Evolutionary conservation across 2,113 vertebrate genomes (phyloP).

Genomic region (Eubucco bourcierii): DNA sequence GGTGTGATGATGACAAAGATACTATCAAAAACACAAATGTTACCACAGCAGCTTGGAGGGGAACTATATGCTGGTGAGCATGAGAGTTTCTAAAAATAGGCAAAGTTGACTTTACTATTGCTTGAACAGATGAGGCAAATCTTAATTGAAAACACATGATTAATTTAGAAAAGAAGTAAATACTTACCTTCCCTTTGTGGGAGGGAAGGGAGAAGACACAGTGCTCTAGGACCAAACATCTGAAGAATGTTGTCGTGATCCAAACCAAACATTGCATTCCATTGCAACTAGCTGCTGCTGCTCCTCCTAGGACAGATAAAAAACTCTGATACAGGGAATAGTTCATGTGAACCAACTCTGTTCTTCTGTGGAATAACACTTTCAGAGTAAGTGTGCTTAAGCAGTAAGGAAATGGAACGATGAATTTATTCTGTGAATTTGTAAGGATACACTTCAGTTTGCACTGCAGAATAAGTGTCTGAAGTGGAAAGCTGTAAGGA

Average conservation of each 20-base stretch:
- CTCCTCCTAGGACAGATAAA: background rate
- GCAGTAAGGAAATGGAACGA: background rate
- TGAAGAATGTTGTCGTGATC: slow-evolving; percentile 7
- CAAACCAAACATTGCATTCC: background rate
- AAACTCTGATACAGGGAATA: background rate
- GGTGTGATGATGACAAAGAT: background rate
- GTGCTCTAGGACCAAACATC: background rate
- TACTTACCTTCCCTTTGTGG: background rate
- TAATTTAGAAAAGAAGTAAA: background rate
- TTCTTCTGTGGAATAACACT: background rate
- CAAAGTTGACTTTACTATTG: background rate
- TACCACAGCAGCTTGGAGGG: background rate
- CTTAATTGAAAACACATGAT: background rate
- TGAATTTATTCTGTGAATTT: background rate
- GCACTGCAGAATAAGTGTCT: background rate
- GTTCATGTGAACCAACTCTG: background rate
- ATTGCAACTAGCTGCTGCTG: background rate
- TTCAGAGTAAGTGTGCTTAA: background rate
- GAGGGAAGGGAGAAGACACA: background rate
- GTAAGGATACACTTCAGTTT: background rate
- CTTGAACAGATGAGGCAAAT: background rate
- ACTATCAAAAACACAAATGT: background rate
- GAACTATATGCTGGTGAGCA: background rate
- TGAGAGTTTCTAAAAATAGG: background rate
- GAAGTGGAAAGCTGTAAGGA: background rate